These are phyloP conservation scores for Halyomorpha halys DNA, from an alignment of 1,140 invertebrate species.

Conservation along the genomic window DNA sequence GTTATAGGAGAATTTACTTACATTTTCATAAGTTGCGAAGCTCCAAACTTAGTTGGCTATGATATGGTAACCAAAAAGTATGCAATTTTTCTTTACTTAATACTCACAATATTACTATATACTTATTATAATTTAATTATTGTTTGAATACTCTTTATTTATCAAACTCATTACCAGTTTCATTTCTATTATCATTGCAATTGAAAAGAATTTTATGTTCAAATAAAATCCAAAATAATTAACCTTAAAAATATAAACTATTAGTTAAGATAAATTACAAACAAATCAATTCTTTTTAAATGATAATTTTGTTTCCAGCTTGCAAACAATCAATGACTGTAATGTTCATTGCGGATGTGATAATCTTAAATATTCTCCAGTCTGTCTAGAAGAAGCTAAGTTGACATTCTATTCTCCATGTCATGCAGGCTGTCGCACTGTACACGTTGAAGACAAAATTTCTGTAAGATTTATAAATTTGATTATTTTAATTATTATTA, in stretches of 20 bases:
- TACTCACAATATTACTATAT: too few species aligned
- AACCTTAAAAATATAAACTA: too few species aligned
- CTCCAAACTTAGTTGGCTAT: conserved; percentile 31
- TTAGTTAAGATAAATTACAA: too few species aligned
- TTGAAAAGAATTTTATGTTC: too few species aligned
- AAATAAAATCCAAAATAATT: too few species aligned
- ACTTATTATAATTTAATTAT: too few species aligned
- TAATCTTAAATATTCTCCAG: conserved; percentile 50
- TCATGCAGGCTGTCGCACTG: conserved; percentile 53
- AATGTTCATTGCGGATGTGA: conserved; percentile 51
- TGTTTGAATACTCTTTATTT: too few species aligned
- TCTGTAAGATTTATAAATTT: too few species aligned
- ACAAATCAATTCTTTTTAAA: too few species aligned
- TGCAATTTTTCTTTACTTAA: conserved; percentile 10
- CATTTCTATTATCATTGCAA: too few species aligned
- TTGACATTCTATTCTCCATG: conserved; percentile 57
- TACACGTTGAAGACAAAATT: conserved; percentile 10
- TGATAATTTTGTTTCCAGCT: conserved; percentile 17
- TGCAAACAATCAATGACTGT: conserved; percentile 41
- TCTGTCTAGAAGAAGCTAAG: conserved; percentile 44
- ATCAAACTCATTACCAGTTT: too few species aligned
- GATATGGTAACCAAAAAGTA: conserved; percentile 20
- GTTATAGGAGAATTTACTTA: conserved; percentile 44
- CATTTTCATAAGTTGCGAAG: conserved; percentile 48
- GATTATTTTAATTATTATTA: too few species aligned